These are phyloP conservation scores for Batillaria attramentaria DNA, from an alignment of 1,140 invertebrate genomes.

Conservation along the genomic window DNA sequence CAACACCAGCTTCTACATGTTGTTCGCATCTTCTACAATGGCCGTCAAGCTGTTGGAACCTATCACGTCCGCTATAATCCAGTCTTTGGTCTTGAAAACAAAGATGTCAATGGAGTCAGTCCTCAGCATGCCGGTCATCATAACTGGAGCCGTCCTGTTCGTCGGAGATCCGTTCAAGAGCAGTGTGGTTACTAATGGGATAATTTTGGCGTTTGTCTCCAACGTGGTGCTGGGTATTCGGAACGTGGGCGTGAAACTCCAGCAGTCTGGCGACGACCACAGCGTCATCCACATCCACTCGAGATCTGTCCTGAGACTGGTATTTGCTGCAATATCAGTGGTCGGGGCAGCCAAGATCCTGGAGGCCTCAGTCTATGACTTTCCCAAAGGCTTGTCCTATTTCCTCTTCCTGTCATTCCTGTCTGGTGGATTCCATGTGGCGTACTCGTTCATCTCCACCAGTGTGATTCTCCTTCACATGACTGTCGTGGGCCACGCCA, in stretches of 20 bases:
- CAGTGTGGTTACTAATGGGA: neutral
- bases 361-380: neutral
- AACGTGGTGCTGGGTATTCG: conserved; percentile 40
- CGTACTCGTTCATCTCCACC: conserved; percentile 46
- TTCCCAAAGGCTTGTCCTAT: neutral
- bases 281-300: neutral
- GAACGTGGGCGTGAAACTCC: conserved; percentile 31
- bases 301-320: neutral
- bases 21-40: conserved; percentile 39
- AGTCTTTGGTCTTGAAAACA: conserved; percentile 17
- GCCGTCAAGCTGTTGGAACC: conserved; percentile 45
- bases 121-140: conserved; percentile 31
- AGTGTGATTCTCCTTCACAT: conserved; percentile 40
- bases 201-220: conserved; percentile 25
- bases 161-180: conserved; percentile 9
- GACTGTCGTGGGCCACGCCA: conserved; percentile 44
- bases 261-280: neutral
- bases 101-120: neutral
- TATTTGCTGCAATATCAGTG: neutral
- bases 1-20: conserved; percentile 38
- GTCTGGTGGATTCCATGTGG: conserved; percentile 42
- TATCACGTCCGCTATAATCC: conserved; percentile 32
- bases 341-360: neutral
- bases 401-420: neutral
- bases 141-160: conserved; percentile 33